Evolutionary conservation across 2,113 vertebrate genomes (phyloP).

Genomic region (Tychaedon coryphoeus): DNA sequence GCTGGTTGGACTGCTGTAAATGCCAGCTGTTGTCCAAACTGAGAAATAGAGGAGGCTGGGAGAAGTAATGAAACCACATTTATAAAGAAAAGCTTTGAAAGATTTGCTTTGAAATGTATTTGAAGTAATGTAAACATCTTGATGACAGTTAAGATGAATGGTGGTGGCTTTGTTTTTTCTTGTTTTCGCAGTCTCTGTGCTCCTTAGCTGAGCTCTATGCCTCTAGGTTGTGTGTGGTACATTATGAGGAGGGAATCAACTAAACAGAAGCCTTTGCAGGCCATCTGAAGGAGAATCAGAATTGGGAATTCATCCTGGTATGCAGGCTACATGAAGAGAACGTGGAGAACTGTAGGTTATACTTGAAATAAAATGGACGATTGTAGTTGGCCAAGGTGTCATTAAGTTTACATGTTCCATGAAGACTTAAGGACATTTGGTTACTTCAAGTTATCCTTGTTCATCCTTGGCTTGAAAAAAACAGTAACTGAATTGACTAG

Average conservation of each 20-base stretch:
- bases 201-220: neutral
- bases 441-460: neutral
- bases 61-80: neutral
- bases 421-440: neutral
- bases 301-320: neutral
- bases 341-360: accelerated
- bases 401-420: accelerated
- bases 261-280: neutral
- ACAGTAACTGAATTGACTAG: neutral
- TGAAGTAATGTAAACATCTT: neutral
- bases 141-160: neutral
- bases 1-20: neutral
- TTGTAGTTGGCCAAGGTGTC: neutral
- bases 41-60: neutral
- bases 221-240: neutral
- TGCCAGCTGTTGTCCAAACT: neutral
- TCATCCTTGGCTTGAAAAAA: neutral
- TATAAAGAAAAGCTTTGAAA: neutral
- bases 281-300: neutral
- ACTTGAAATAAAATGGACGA: neutral
- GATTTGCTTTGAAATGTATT: neutral
- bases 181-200: neutral
- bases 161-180: neutral
- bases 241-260: neutral
- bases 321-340: neutral